phyloP scores from a whole-genome alignment of 2,113 vertebrate species.

The Syngnathoides biaculeatus region DNA sequence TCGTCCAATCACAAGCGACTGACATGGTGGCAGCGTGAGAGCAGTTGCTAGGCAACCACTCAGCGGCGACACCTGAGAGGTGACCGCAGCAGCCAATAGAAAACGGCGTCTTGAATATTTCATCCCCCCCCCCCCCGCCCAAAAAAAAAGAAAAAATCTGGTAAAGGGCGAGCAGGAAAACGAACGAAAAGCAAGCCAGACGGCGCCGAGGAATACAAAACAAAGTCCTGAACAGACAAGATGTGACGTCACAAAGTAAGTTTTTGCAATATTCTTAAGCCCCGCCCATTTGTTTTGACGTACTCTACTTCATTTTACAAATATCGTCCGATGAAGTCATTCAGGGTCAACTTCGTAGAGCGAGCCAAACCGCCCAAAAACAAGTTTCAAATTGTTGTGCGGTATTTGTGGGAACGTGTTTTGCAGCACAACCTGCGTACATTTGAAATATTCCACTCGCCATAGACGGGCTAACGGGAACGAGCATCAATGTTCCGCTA shows the following conservation, averaged over 20 bases:
- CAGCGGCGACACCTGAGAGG: constrained; percentile 36
- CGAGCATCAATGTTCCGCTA: no score
- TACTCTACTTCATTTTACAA: no score
- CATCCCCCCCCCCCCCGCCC: no score
- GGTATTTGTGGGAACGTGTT: no score
- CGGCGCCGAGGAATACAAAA: not conserved
- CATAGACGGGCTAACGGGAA: no score
- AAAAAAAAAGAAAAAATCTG: not conserved
- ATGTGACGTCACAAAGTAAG: not conserved
- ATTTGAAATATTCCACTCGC: no score
- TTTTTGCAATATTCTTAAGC: not conserved
- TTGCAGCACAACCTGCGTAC: no score
- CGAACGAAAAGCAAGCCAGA: not conserved
- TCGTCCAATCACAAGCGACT: not conserved
- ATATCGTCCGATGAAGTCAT: no score
- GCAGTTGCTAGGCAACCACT: constrained; percentile 27
- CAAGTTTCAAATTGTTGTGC: no score
- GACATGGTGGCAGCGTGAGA: not conserved
- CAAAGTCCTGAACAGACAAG: not conserved
- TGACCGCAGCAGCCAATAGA: constrained; percentile 14
- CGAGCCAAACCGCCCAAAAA: no score
- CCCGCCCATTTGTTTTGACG: not conserved
- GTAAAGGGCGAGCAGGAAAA: no score
- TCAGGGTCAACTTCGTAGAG: no score
- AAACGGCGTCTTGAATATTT: not conserved